Conservation (phyloP, 2,888 invertebrate genomes). For the Callimorpha dominula region DNA sequence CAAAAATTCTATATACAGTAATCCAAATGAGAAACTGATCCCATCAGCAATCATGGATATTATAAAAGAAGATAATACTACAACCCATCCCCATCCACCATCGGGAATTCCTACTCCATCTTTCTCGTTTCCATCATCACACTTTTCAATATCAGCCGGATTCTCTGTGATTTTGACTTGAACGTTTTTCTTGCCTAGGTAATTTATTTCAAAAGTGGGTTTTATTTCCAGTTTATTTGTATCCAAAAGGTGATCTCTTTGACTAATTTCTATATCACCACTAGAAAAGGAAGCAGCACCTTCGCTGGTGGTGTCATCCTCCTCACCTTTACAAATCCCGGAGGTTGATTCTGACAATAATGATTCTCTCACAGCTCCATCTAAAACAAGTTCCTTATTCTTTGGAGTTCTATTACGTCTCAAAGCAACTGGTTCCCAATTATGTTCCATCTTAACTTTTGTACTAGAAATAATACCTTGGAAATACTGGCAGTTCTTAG, state of each 20-base stretch:
- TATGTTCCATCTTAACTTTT: slow-evolving; percentile 69
- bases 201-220: slow-evolving; percentile 12
- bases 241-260: slow-evolving; percentile 59
- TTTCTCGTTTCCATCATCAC: slow-evolving; percentile 42
- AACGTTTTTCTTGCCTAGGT: slow-evolving; percentile 39
- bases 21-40: slow-evolving; percentile 96
- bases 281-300: slow-evolving; percentile 74
- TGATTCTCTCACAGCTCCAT: slow-evolving; percentile 70
- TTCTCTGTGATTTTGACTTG: slow-evolving; percentile 60
- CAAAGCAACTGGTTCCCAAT: slow-evolving; percentile 66
- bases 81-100: slow-evolving; percentile 96
- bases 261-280: slow-evolving; percentile 72
- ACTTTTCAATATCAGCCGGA: slow-evolving; percentile 49
- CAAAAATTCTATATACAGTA: slow-evolving; percentile 94
- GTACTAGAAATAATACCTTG: slow-evolving; percentile 63
- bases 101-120: slow-evolving; percentile 89
- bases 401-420: slow-evolving; percentile 72
- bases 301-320: slow-evolving; percentile 71
- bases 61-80: slow-evolving; percentile 94
- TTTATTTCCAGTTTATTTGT: slow-evolving; percentile 56
- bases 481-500: slow-evolving; percentile 73
- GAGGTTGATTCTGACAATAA: slow-evolving; percentile 82
- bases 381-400: slow-evolving; percentile 57
- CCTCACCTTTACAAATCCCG: slow-evolving; percentile 82
- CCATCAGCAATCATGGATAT: slow-evolving; percentile 97